Evolutionary conservation across 2,888 invertebrate species (phyloP).

Genomic region (Nemurella pictetii): DNA sequence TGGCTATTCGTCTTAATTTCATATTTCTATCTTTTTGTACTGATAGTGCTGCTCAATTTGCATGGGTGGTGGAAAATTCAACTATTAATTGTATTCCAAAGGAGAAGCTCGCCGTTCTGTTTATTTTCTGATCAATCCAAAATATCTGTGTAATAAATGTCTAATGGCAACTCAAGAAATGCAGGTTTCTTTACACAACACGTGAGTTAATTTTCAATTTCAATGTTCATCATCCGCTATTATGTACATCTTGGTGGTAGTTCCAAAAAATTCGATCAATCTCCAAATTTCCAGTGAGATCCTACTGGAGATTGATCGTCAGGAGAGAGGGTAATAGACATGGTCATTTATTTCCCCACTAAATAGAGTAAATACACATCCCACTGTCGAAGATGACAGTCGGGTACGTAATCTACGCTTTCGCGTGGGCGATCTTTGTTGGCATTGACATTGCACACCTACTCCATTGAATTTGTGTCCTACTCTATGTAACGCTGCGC

Average conservation of each 20-base stretch:
- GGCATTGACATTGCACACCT: too few relatives aligned
- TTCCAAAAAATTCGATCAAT: background rate
- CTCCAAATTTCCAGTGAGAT: too few relatives aligned
- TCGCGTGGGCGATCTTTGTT: too few relatives aligned
- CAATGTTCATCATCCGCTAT: background rate
- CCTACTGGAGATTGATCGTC: too few relatives aligned
- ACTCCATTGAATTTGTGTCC: too few relatives aligned
- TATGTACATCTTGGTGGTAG: background rate
- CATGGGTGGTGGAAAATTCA: background rate
- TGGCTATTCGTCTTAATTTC: too few relatives aligned
- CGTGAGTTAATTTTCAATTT: background rate
- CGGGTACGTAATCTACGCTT: too few relatives aligned
- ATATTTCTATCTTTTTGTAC: background rate
- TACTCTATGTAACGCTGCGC: too few relatives aligned
- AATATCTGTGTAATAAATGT: background rate
- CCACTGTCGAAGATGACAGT: background rate
- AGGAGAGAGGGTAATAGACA: too few relatives aligned
- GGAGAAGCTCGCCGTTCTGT: background rate
- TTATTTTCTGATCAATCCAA: background rate
- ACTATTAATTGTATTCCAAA: background rate
- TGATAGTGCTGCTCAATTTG: background rate
- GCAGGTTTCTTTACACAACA: background rate
- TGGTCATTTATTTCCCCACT: background rate
- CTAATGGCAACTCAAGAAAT: background rate
- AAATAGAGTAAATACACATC: background rate